Evolutionary conservation across 1,140 invertebrate genomes (phyloP).

Genomic region (Polypedilum pembai): DNA sequence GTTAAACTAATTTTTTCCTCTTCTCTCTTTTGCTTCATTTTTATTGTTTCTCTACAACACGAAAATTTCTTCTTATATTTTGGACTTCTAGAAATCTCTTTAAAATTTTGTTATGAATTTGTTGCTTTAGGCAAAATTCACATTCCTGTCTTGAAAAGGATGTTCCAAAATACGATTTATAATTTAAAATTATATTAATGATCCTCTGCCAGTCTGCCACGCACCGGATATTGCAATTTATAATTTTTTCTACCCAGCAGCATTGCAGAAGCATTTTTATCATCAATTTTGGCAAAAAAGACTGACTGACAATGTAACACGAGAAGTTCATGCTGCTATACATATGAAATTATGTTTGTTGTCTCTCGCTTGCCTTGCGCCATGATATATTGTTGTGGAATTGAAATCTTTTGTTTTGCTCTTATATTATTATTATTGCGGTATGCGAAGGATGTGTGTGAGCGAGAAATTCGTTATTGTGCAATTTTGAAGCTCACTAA

Average conservation of each 20-base stretch:
- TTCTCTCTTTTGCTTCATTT: neutral
- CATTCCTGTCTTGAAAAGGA: neutral
- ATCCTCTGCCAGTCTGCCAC: neutral
- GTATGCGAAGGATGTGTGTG: neutral
- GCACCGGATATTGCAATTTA: constrained; percentile 27
- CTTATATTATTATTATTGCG: neutral
- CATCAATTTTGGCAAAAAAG: neutral
- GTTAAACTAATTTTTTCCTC: constrained; percentile 20
- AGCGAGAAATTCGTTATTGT: neutral
- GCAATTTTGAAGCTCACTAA: neutral
- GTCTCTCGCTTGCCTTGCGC: neutral
- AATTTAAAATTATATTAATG: constrained; percentile 24
- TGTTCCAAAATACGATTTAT: neutral
- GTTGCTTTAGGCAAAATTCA: neutral
- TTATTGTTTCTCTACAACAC: neutral
- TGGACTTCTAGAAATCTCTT: neutral
- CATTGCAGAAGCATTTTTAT: too few species aligned
- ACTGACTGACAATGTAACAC: neutral
- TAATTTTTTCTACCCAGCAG: constrained; percentile 3
- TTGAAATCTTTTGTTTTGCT: constrained; percentile 5
- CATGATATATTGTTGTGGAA: neutral
- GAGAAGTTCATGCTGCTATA: neutral
- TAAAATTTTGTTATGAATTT: neutral
- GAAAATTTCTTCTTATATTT: neutral
- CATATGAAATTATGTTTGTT: neutral